Evolutionary conservation across 1,140 invertebrate species (phyloP).

Genomic region (Heliothis virescens): DNA sequence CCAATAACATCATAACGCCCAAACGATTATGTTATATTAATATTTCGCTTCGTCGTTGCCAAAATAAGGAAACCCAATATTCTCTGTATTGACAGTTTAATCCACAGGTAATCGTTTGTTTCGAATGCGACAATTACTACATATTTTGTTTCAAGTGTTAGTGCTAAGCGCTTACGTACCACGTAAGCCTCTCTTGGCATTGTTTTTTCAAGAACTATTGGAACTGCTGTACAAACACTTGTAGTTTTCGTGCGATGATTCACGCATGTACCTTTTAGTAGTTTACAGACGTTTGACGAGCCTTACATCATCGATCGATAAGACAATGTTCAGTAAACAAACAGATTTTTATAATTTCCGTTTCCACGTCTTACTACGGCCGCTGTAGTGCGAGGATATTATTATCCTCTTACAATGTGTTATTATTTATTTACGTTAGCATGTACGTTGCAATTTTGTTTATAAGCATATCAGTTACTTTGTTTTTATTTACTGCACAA

Average conservation of each 20-base stretch:
- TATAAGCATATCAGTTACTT: not conserved
- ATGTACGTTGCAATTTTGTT: not conserved
- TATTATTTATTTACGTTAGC: not conserved
- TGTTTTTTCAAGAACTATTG: slow-evolving; percentile 13
- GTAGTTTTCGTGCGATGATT: slow-evolving; percentile 45
- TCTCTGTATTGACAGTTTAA: too few relatives aligned
- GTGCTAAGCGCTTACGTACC: not conserved
- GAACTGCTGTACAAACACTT: slow-evolving; percentile 36
- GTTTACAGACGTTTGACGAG: slow-evolving; percentile 40
- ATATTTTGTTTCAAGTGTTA: not conserved
- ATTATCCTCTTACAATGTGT: not conserved
- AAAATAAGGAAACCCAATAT: too few relatives aligned
- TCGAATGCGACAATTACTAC: too few relatives aligned
- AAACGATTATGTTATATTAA: too few relatives aligned
- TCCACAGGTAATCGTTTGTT: too few relatives aligned
- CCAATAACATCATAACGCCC: too few relatives aligned
- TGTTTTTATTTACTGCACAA: not conserved
- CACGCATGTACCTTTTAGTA: slow-evolving; percentile 31
- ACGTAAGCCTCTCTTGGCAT: slow-evolving; percentile 6
- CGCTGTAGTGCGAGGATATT: not conserved
- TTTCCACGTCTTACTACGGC: not conserved
- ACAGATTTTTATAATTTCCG: slow-evolving; percentile 19
- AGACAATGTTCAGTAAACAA: slow-evolving; percentile 50
- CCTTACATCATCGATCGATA: slow-evolving; percentile 46
- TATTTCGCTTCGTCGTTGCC: too few relatives aligned